These are phyloP conservation scores for Aplidium turbinatum DNA, from an alignment of 23 tunicate species.

Conservation along the genomic window DNA sequence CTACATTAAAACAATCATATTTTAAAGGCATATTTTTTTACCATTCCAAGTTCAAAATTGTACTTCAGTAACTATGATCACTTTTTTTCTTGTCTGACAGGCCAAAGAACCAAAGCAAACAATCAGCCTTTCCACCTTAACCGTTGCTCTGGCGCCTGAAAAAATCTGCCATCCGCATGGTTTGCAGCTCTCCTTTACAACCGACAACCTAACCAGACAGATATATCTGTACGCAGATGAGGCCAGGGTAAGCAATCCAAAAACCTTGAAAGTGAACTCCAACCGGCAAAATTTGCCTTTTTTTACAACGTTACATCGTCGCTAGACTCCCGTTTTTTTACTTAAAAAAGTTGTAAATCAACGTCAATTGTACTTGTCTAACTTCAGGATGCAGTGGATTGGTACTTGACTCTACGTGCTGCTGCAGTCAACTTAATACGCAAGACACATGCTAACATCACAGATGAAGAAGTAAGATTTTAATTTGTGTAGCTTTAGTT, in stretches of 20 bases:
- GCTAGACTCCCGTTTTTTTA: not conserved
- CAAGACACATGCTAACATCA: constrained; percentile 42
- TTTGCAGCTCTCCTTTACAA: constrained; percentile 62
- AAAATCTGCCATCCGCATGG: constrained; percentile 85
- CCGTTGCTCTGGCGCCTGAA: constrained; percentile 70
- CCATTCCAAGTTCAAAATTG: not conserved
- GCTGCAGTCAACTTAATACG: constrained; percentile 34
- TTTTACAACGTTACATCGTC: too few species aligned
- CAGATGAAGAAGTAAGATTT: constrained; percentile 53
- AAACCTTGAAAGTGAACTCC: too few species aligned
- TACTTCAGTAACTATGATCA: not conserved
- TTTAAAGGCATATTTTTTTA: too few species aligned
- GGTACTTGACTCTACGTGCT: constrained; percentile 83
- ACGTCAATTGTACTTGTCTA: too few species aligned
- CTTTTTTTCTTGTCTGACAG: constrained; percentile 18
- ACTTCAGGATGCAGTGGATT: constrained; percentile 79
- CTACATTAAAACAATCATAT: too few species aligned
- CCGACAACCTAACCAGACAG: constrained; percentile 59
- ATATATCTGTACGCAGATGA: constrained; percentile 86
- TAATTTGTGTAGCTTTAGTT: too few species aligned
- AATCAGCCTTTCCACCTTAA: constrained; percentile 56
- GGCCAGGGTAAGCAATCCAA: constrained; percentile 79
- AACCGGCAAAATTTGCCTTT: too few species aligned
- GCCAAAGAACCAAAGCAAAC: constrained; percentile 91
- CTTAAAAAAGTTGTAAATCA: not conserved